Conservation (phyloP, 2,797 vertebrate genomes). For the Enteromius thamalakanensis region DNA sequence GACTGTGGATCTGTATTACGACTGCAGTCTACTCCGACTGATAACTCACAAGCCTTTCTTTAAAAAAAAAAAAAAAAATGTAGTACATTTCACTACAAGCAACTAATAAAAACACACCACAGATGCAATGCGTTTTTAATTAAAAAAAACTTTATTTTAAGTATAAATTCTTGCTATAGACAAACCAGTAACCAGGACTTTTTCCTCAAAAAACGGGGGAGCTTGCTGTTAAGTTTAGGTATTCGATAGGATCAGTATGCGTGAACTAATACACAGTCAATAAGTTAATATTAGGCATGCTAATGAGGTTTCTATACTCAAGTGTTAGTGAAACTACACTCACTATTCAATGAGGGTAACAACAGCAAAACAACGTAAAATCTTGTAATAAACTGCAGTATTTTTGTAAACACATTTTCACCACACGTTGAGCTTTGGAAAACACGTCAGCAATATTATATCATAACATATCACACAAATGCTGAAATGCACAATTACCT, state of each 20-base stretch:
- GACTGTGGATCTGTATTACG: neutral
- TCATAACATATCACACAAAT: neutral
- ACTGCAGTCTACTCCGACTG: neutral
- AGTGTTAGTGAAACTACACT: neutral
- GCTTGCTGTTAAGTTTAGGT: neutral
- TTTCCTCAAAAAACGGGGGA: neutral
- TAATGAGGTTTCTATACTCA: neutral
- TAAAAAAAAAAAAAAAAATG: neutral
- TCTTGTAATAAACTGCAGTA: neutral
- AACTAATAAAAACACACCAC: neutral
- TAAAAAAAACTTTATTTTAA: neutral
- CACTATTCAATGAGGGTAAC: neutral
- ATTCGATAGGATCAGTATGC: neutral
- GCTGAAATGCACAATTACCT: slow-evolving; percentile 79
- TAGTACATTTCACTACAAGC: neutral
- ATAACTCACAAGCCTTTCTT: neutral
- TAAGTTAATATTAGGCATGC: neutral
- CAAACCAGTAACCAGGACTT: neutral
- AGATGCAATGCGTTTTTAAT: neutral
- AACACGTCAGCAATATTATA: neutral
- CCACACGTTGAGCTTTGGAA: neutral
- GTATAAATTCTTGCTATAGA: neutral
- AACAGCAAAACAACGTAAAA: neutral
- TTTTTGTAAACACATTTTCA: neutral
- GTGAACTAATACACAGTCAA: neutral